Evolutionary conservation across 2,797 vertebrate species (phyloP).

Genomic region (Diplodus sargus): DNA sequence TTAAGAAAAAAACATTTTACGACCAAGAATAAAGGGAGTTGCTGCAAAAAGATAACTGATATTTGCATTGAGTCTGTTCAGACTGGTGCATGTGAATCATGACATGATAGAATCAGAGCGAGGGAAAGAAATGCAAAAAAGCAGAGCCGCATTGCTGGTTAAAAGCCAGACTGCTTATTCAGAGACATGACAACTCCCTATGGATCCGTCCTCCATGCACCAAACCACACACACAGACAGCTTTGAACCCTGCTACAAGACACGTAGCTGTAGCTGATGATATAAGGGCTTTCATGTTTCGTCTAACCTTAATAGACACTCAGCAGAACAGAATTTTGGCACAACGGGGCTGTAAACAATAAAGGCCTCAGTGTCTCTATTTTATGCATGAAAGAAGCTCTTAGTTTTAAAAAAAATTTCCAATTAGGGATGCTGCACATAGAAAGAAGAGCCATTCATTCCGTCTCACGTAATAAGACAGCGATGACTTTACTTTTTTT

Average conservation of each 20-base stretch:
- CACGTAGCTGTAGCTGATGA: constrained; percentile 18
- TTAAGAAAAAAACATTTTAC: not conserved
- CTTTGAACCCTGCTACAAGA: constrained; percentile 34
- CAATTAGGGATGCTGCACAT: constrained; percentile 16
- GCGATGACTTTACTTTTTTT: not conserved
- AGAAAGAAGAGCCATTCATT: not conserved
- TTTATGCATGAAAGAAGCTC: not conserved
- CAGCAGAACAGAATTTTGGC: constrained; percentile 1
- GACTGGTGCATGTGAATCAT: not conserved
- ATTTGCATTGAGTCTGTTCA: not conserved
- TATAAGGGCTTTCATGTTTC: constrained; percentile 17
- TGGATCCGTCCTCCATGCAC: constrained; percentile 37
- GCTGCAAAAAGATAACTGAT: not conserved
- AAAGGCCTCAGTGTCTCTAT: not conserved
- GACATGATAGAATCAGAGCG: not conserved
- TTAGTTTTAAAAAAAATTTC: not conserved
- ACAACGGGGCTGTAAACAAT: constrained; percentile 2
- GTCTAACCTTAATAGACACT: constrained; percentile 12
- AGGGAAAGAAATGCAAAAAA: constrained; percentile 2
- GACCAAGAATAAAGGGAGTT: not conserved
- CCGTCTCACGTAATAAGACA: not conserved
- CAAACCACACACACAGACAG: not conserved
- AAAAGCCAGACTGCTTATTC: constrained; percentile 37
- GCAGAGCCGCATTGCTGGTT: constrained; percentile 25
- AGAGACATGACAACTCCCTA: constrained; percentile 42